Conservation (phyloP, 2,888 invertebrate genomes). For the Caenorhabditis macrosperma region DNA sequence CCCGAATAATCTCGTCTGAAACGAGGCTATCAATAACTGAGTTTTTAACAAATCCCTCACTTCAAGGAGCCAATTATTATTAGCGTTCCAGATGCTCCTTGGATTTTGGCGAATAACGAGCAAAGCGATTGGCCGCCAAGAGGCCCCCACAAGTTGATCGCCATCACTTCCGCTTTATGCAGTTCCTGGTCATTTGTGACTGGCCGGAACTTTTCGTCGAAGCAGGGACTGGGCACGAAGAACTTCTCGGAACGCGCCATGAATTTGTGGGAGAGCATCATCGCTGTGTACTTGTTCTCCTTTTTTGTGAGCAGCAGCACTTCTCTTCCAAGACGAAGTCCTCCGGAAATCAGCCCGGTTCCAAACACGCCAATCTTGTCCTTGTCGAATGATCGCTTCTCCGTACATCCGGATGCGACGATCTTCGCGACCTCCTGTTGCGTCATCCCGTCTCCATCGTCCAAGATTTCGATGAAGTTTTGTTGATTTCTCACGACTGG, state of each 20-base stretch:
- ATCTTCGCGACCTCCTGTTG: constrained; percentile 81
- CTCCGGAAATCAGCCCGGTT: constrained; percentile 82
- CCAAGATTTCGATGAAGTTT: constrained; percentile 75
- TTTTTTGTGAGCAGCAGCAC: constrained; percentile 82
- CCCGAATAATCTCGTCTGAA: too few species aligned
- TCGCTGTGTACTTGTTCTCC: constrained; percentile 80
- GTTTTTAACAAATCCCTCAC: too few species aligned
- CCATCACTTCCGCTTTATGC: too few species aligned
- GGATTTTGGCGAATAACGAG: constrained; percentile 81
- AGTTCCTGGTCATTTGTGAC: too few species aligned
- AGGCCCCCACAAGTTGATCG: too few species aligned
- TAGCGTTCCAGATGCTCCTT: constrained; percentile 80
- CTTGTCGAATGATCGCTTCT: constrained; percentile 70
- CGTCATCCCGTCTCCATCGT: constrained; percentile 82
- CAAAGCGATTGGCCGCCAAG: too few species aligned
- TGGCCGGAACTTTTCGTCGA: constrained; percentile 73
- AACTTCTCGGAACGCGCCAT: constrained; percentile 81
- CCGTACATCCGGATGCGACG: constrained; percentile 76
- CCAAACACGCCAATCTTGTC: constrained; percentile 82
- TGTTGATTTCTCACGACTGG: neutral
- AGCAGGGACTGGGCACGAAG: constrained; percentile 81
- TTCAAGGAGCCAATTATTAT: too few species aligned
- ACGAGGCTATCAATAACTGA: too few species aligned
- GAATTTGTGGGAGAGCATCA: constrained; percentile 82
- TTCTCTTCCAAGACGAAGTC: constrained; percentile 82